phyloP scores from a whole-genome alignment of 2,888 invertebrate species.

The Pomacea canaliculata region DNA sequence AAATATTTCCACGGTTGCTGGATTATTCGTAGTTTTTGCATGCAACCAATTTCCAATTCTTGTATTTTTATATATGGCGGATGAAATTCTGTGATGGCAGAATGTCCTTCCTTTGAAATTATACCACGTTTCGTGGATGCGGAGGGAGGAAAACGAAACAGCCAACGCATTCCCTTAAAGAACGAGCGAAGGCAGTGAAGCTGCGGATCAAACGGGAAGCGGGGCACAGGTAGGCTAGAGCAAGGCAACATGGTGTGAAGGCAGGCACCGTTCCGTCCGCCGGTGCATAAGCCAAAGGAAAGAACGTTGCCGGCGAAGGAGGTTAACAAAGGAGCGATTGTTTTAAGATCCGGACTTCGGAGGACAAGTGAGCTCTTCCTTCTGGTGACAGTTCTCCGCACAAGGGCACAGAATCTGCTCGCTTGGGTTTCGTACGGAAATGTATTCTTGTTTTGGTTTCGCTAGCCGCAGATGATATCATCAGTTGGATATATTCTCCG shows the following conservation, averaged over 20 bases:
- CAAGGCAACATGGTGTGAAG: conserved; percentile 30
- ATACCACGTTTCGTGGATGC: neutral
- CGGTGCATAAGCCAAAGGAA: conserved; percentile 10
- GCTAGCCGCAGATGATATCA: neutral
- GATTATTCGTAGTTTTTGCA: too few species aligned
- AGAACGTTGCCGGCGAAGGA: neutral
- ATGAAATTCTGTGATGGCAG: too few species aligned
- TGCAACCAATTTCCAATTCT: too few species aligned
- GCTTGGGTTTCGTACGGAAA: conserved; percentile 3
- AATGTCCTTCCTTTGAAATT: too few species aligned
- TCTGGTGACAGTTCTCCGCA: conserved; percentile 9
- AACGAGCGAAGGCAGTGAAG: conserved; percentile 18
- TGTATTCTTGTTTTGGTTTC: neutral
- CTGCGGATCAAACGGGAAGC: conserved; percentile 25
- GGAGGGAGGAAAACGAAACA: conserved; percentile 40
- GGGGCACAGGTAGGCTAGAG: conserved; percentile 29
- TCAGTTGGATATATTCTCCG: conserved; percentile 9
- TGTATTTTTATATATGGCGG: too few species aligned
- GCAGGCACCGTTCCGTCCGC: conserved; percentile 15
- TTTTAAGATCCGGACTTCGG: too few species aligned
- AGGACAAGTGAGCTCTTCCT: neutral
- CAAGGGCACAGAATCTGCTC: conserved; percentile 3
- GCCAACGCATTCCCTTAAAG: conserved; percentile 29
- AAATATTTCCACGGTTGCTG: neutral
- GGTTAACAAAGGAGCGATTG: too few species aligned